Evolutionary conservation across 2,797 vertebrate species (phyloP).

Genomic region (Chelidonichthys spinosus): DNA sequence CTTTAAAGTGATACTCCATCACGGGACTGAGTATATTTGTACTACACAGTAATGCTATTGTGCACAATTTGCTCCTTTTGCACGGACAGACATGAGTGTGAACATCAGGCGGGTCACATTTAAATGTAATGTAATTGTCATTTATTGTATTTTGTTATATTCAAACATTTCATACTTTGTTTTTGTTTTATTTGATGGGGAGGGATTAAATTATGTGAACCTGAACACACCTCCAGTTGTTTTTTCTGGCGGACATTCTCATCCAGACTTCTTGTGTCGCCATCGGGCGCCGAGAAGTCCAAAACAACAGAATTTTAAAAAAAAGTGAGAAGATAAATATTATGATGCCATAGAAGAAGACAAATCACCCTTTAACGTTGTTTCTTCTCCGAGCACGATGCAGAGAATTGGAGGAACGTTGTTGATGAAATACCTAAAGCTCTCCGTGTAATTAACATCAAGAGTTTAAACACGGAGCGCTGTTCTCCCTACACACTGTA

Average conservation of each 20-base stretch:
- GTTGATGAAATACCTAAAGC: conserved; percentile 18
- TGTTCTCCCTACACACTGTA: conserved; percentile 23
- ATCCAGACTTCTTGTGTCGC: too few relatives aligned
- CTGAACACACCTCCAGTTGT: conserved; percentile 12
- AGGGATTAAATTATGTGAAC: conserved; percentile 53
- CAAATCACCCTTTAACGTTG: conserved; percentile 14
- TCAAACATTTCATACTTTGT: conserved; percentile 26
- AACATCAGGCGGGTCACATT: conserved; percentile 35
- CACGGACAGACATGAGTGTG: conserved; percentile 53
- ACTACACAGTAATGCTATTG: conserved; percentile 37
- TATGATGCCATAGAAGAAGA: neutral
- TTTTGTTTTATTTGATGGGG: neutral
- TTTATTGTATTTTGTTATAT: conserved; percentile 15
- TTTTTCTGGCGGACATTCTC: conserved; percentile 16
- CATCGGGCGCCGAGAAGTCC: too few relatives aligned
- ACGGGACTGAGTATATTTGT: conserved; percentile 38
- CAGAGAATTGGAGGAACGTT: conserved; percentile 17
- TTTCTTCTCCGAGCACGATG: conserved; percentile 2
- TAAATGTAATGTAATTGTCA: too few relatives aligned
- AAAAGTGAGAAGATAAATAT: too few relatives aligned
- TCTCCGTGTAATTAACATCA: conserved; percentile 12
- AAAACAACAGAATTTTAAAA: too few relatives aligned
- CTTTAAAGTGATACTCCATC: neutral
- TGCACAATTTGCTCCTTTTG: conserved; percentile 61
- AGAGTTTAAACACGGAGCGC: conserved; percentile 44